Evolutionary conservation across 2,888 invertebrate genomes (phyloP).

Genomic region (Tachina fera): DNA sequence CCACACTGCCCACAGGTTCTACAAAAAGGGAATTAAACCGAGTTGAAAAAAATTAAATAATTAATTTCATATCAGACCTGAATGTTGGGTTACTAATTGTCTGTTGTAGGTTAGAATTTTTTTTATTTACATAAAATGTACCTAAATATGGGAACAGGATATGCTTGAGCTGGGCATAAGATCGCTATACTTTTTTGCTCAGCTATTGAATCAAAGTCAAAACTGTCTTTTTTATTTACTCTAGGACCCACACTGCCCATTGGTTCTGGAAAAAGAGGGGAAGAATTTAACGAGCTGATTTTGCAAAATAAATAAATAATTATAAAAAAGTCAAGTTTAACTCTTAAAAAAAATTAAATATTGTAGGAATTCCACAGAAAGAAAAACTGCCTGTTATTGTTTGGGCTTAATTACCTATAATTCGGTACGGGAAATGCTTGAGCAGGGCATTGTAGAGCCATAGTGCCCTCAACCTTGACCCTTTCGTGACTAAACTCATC

Average conservation of each 20-base stretch:
- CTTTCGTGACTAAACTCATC: conserved; percentile 82
- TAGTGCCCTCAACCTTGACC: conserved; percentile 78
- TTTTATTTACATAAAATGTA: conserved; percentile 83
- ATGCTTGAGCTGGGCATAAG: conserved; percentile 87
- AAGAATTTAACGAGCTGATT: background rate
- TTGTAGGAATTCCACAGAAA: too few species aligned
- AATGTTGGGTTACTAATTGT: conserved; percentile 66
- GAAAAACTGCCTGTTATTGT: conserved; percentile 39
- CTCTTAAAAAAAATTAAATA: background rate
- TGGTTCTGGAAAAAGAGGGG: conserved; percentile 80
- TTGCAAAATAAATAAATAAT: background rate
- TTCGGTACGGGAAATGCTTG: conserved; percentile 87
- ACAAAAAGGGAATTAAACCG: conserved; percentile 17
- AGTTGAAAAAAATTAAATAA: background rate
- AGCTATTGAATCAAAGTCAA: conserved; percentile 86
- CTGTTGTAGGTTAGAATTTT: background rate
- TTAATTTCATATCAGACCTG: conserved; percentile 10
- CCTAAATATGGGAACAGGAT: conserved; percentile 85
- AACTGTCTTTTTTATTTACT: conserved; percentile 87
- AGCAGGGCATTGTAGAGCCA: conserved; percentile 88
- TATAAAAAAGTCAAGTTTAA: background rate
- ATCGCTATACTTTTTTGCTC: conserved; percentile 84
- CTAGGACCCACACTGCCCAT: conserved; percentile 85
- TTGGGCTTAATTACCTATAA: conserved; percentile 82
- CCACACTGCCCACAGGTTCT: conserved; percentile 83